Evolutionary conservation across 2,113 vertebrate genomes (phyloP).

Genomic region (Ptyas mucosa): DNA sequence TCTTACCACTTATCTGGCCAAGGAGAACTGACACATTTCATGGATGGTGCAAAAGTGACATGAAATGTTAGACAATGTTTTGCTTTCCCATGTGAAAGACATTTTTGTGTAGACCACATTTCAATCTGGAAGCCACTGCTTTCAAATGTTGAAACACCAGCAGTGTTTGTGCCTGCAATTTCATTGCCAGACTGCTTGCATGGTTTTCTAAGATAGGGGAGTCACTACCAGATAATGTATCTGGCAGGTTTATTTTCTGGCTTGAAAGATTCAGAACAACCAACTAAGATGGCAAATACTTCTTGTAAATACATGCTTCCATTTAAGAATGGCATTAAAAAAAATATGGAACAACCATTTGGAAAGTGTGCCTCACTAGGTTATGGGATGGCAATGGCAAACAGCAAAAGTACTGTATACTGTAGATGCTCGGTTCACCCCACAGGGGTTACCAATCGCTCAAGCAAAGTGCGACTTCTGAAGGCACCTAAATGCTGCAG

Average conservation of each 20-base stretch:
- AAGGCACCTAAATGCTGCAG: constrained; percentile 51
- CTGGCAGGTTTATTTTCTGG: background rate
- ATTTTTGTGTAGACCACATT: background rate
- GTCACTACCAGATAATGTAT: background rate
- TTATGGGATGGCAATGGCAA: background rate
- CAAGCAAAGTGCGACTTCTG: constrained; percentile 12
- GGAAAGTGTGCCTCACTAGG: background rate
- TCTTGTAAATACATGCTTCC: background rate
- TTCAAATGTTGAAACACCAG: background rate
- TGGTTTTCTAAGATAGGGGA: background rate
- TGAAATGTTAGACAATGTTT: background rate
- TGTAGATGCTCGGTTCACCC: background rate
- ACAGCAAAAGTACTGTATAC: constrained; percentile 19
- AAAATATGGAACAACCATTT: constrained; percentile 3
- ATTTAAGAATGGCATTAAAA: background rate
- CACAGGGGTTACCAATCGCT: constrained; percentile 24
- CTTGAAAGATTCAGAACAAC: background rate
- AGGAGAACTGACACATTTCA: background rate
- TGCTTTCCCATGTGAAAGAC: background rate
- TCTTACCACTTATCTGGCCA: background rate
- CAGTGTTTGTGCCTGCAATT: background rate
- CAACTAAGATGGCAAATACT: background rate
- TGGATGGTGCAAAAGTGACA: background rate
- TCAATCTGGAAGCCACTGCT: background rate
- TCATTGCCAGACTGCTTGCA: background rate